Base-by-base conservation (phyloP, 2,797 vertebrate species). In the Pelochelys cantorii region DNA sequence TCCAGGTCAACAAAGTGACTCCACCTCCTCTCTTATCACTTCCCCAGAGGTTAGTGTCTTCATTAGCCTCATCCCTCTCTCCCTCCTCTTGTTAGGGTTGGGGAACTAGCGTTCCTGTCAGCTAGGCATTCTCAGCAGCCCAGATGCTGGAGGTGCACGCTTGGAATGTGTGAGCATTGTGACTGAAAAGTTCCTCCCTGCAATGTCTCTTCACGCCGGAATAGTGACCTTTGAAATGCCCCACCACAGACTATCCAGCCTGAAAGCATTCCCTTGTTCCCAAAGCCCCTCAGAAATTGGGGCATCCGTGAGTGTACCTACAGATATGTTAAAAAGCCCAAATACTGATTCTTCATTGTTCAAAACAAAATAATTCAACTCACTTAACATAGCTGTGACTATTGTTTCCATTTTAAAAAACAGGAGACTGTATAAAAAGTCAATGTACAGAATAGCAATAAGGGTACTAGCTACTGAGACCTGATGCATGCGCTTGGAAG, bases 1-100 rank as follows among this genome's bases (percentile, higher is more conserved):
- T 93, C 54, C 84, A 89, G 48, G n/a, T 54, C 27, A 53, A 81
- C 68, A 75, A 93, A 68, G 5, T 71, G 1, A 65, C 75, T 25
- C 25, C 56, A 56, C 18, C 74, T 53, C 42, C 42, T 14, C 29
- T 12, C 48, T 68, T 87, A 54, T 79, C 42, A 27, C n/a, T n/a
- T 17, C 42, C 78, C 48, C 53, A 86, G 11, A 27, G 65, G 78
- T 53, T 77, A 5, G 29, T 27, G 55, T 87, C 2, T 1, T 59
- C 34, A 14, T 13, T 52, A 56, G 65, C 17, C 79, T 53, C 7
- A 0, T 25, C 54, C 77, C 17, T 15, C 31, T 77, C 48, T 77
- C 25, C 42, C 8, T 14, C 42, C 14, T 52, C 42, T 77, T 52
- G 74, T 7, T 29, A 52, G 25, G 74, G 11, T 52, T 77, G 42